These are phyloP conservation scores for Nicator chloris DNA, from an alignment of 2,113 vertebrate genomes.

Conservation along the genomic window DNA sequence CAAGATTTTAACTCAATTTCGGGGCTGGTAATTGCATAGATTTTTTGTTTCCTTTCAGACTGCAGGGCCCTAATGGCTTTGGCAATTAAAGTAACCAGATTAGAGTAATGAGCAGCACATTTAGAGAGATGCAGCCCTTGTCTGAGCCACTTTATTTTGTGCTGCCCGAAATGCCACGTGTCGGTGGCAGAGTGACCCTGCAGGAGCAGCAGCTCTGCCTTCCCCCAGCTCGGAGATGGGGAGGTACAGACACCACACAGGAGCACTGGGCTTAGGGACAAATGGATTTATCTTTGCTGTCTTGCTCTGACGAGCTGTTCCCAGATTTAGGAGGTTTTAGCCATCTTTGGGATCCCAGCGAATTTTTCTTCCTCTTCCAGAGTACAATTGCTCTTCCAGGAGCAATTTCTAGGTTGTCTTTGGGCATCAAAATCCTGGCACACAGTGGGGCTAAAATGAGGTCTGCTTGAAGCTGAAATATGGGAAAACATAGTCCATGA, in stretches of 20 bases:
- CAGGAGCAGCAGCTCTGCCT: neutral
- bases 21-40: constrained; percentile 17
- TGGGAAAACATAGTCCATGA: neutral
- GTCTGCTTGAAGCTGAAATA: neutral
- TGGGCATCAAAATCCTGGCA: neutral
- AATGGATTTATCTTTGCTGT: neutral
- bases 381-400: no score
- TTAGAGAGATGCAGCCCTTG: neutral
- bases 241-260: neutral
- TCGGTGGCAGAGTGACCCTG: fast-evolving
- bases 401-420: neutral
- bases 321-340: neutral
- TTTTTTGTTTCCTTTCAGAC: neutral
- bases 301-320: fast-evolving
- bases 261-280: neutral
- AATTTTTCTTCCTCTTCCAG: neutral
- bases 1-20: constrained; percentile 8
- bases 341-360: neutral
- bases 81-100: constrained; percentile 31
- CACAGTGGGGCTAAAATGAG: fast-evolving
- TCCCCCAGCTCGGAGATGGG: fast-evolving
- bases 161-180: neutral
- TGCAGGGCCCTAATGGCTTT: constrained; percentile 5
- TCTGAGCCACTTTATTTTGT: neutral
- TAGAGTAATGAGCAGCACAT: neutral